A percentile compares a stretch with the other conserved stretches of the same genome.
Evolutionary conservation across 2,797 vertebrate genomes (phyloP).

Genomic region (Oreochromis grahami): DNA sequence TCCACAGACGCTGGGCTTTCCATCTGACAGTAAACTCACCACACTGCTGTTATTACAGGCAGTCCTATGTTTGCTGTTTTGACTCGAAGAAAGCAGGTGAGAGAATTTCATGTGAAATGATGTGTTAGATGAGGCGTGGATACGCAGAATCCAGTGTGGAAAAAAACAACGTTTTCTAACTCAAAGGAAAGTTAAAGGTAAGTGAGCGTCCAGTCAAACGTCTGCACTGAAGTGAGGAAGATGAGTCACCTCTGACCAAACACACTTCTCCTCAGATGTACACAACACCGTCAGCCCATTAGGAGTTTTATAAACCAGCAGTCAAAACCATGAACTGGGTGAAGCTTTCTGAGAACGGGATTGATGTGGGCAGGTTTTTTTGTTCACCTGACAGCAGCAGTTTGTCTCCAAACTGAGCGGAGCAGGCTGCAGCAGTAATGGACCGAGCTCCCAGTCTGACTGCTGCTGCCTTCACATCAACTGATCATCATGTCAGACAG

Average conservation of each 20-base stretch:
- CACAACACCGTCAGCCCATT: neutral
- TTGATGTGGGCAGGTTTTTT: neutral
- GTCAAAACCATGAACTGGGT: neutral
- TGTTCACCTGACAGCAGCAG: conserved; percentile 28
- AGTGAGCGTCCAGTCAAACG: neutral
- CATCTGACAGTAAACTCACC: neutral
- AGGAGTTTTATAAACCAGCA: neutral
- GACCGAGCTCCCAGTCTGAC: neutral
- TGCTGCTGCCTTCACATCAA: conserved; percentile 11
- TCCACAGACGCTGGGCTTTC: neutral
- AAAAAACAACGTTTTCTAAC: neutral
- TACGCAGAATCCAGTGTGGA: neutral
- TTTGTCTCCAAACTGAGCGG: conserved; percentile 14
- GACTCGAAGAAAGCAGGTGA: neutral
- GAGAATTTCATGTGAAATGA: neutral
- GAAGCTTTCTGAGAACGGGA: neutral
- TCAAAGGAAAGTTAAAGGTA: neutral
- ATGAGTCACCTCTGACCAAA: neutral
- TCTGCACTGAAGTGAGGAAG: neutral
- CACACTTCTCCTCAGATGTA: neutral
- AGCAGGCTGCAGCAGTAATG: conserved; percentile 13
- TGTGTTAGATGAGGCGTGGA: neutral
- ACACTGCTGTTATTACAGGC: neutral
- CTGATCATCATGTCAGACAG: conserved; percentile 13
- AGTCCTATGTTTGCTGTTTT: neutral